A percentile compares a stretch with the other conserved stretches of the same genome.
Evolutionary conservation across 2,113 vertebrate species (phyloP).

Genomic region (Sinosuthora webbiana): DNA sequence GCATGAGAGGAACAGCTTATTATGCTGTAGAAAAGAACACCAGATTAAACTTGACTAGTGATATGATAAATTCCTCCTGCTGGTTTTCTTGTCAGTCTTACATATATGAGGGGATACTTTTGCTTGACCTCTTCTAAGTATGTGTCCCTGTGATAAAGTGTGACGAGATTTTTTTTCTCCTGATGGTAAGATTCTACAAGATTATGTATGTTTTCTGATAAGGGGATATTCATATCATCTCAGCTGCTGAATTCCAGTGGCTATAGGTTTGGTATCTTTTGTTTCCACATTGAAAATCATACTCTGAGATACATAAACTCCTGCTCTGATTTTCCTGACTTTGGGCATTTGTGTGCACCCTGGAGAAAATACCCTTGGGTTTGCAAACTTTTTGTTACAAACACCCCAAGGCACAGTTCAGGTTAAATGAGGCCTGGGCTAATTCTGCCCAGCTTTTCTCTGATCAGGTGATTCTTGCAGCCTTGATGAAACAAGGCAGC

Average conservation of each 20-base stretch:
- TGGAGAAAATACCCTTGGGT: not conserved
- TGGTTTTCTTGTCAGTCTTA: not conserved
- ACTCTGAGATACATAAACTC: not conserved
- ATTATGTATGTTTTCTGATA: not conserved
- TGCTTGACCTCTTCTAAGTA: not conserved
- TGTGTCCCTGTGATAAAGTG: not conserved
- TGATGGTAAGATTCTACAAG: not conserved
- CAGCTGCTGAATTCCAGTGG: not conserved
- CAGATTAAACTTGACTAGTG: not conserved
- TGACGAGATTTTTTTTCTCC: not conserved
- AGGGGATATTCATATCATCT: not conserved
- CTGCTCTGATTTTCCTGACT: not conserved
- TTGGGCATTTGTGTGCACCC: fast-evolving
- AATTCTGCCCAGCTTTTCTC: not conserved
- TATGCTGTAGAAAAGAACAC: not conserved
- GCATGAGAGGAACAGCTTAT: not conserved
- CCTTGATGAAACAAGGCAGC: not conserved
- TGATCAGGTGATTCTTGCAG: not conserved
- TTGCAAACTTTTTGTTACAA: not conserved
- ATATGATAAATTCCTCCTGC: not conserved
- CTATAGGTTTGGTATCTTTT: not conserved
- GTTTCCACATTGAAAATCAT: not conserved
- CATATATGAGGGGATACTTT: not conserved
- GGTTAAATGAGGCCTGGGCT: not conserved
- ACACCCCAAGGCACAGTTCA: not conserved